phyloP scores from a whole-genome alignment of 2,888 invertebrate genomes.

The Rhogogaster chlorosoma region DNA sequence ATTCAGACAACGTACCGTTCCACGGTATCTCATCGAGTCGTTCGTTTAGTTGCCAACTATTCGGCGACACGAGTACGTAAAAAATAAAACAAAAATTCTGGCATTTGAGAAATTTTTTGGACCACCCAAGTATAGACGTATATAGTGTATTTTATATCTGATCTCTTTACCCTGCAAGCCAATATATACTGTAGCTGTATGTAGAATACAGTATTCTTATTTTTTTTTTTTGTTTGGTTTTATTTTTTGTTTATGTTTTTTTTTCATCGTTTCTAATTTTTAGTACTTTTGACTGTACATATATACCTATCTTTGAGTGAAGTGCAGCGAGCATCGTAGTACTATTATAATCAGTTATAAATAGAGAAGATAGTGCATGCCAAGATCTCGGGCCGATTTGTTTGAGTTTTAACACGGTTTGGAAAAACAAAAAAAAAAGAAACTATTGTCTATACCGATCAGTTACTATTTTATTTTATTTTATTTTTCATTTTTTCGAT shows the following conservation, averaged over 20 bases:
- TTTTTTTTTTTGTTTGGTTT: slow-evolving; percentile 2
- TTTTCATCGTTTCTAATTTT: neutral
- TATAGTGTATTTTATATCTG: slow-evolving; percentile 7
- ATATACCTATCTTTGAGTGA: neutral
- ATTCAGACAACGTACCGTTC: neutral
- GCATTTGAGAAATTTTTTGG: neutral
- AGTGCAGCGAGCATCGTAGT: slow-evolving; percentile 5
- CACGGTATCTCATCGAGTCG: neutral
- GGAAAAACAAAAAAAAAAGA: neutral
- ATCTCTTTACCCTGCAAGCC: neutral
- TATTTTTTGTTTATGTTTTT: neutral
- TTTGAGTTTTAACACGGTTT: neutral
- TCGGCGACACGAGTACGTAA: neutral
- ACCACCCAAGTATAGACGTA: slow-evolving; percentile 1
- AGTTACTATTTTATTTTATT: slow-evolving; percentile 45
- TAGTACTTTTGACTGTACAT: neutral
- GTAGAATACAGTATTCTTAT: neutral
- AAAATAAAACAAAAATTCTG: neutral
- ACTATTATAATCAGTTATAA: neutral
- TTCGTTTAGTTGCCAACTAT: neutral
- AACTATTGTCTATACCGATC: neutral
- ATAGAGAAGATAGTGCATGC: neutral
- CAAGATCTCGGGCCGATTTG: neutral
- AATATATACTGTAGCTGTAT: slow-evolving; percentile 25
- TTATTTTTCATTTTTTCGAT: too few species aligned